Base-by-base conservation (phyloP, 2,797 vertebrate species). In the Serranus cabrilla region DNA sequence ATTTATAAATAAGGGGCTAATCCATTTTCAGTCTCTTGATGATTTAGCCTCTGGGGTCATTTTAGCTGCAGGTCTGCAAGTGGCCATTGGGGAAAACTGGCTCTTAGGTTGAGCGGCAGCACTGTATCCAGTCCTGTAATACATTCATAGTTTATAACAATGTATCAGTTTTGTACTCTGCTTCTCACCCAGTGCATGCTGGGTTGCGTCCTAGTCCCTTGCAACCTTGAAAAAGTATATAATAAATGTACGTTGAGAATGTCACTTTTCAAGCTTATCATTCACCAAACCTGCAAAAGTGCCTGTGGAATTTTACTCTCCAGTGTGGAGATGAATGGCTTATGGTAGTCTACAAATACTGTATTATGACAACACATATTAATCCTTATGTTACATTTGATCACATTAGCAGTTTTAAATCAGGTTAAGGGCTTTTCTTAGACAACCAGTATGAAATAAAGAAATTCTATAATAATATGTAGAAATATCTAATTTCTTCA, bases 181-280 rank as follows among this genome's bases (percentile, higher is more conserved):
- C 40, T 21, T 80, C 23, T 56, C 13, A 50, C n/a, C 11, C 34
- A 25, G 20, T 49, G 3, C 52, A 65, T 65, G 37, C 25, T 64
- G 64, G 0, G 11, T 49, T 65, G 17, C n/a, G 2, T 11, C 61
- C 4, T 20, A 31, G 16, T 13, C 5, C 0, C 13, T 3, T 37
- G 16, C n/a, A 17, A 34, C 9, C 2, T 43, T 67, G 3, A 42
- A 64, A 64, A 71, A 55, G 4, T 0, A 11, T 17, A 12, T 27
- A 18, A 23, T 16, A 31, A 52, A 42, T 0, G 0, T 14, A 14
- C 42, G 31, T 21, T 34, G 23, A 1, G 4, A 39, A 47, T 23
- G 20, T 17, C 17, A 17, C 12, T 37, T 34, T 40, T 31, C 6
- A 50, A 31, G 23, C 9, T 4, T 13, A 45, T 16, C 12, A 5